Evolutionary conservation across 2,797 vertebrate genomes (phyloP), one percentile per base, ranked within the genome.

Genomic region (Thamnophis elegans): DNA sequence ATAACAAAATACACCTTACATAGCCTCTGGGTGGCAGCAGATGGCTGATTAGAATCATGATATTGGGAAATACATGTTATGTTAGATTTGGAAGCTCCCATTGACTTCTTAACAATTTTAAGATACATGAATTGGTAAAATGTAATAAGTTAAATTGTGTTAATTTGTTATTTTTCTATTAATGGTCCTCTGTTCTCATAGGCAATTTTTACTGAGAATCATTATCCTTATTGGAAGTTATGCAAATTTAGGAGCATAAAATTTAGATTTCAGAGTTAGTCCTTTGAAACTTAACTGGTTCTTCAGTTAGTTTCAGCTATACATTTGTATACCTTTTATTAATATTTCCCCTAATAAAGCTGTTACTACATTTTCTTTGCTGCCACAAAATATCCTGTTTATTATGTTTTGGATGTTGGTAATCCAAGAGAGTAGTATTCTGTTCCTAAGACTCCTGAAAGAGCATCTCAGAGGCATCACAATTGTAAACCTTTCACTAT

Each of bases 11-110:
- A 4, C 53, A 91, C n/a, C 87, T 56, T 2, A 18, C 14, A 18
- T 68, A 13, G 91, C 97, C 98, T 97, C 93, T 97, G 98, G 98
- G 88, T 98, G 98, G 98, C 98, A 97, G 95, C 95, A 95, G 89
- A 92, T 95, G 95, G 93, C 96, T 96, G 68, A 42, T 20, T 0
- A 26, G 5, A 88, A 62, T 11, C 54, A 2, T 22, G 42, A n/a
- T 8, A 14, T 28, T 47, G 25, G 47, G 26, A n/a, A 59, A 14
- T 89, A 14, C 20, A 51, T 92, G 51, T 47, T 26, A 32, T 87
- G 53, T 87, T 73, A 32, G 20, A 90, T 58, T 87, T 88, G 62
- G 42, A 82, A 82, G 10, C 13, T 85, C 22, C 47, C 22, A 54
- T 54, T 89, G 14, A 12, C n/a, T 68, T 22, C 36, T 13, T 73